Evolutionary conservation across 1,140 invertebrate species (phyloP), one percentile per base, ranked within the genome.

Genomic region (Carcinoscorpius rotundicauda): DNA sequence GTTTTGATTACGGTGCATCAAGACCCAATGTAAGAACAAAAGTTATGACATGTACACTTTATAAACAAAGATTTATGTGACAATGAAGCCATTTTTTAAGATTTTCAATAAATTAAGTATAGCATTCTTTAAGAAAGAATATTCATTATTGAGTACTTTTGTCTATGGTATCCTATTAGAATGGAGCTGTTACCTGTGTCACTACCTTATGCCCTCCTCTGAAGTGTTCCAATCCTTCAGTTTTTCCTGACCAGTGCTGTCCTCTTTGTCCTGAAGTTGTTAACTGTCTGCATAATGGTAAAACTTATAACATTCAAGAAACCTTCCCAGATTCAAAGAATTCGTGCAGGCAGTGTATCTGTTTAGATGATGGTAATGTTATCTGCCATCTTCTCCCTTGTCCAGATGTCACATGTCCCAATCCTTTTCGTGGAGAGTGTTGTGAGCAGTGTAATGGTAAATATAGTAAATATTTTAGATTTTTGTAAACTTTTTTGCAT

Each of bases 361-460:
- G 66, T 51, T 49, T 67, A 6, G 29, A 29, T 29, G 66, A 67
- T 52, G 66, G 66, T 11, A 58, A 64, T 55, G 52, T 58, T 9
- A 67, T 60, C 52, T 67, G 66, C n/a, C 66, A 67, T 50, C 62
- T 53, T 48, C 60, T 64, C 4, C 52, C 63, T 49, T 67, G 66
- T 6, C 50, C 56, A 8, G 63, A 64, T 4, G 55, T 60, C 4
- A 51, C 58, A 49, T 67, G 66, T 29, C 58, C 66, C 5, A 67
- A 67, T 62, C 66, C 66, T 52, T 61, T 62, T 8, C 58, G 58
- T 6, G 66, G 66, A 11, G 58, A 64, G 4, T 67, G 66, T 51
- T 67, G 66, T 58, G 63, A 64, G 52, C 58, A 62, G 9, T 67
- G 66, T 53, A 61, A 67, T 57, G 66, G 66, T 64, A 64, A 66